These are phyloP conservation scores for Emydocephalus ijimae DNA, from an alignment of 2,113 vertebrate species.

Conservation along the genomic window DNA sequence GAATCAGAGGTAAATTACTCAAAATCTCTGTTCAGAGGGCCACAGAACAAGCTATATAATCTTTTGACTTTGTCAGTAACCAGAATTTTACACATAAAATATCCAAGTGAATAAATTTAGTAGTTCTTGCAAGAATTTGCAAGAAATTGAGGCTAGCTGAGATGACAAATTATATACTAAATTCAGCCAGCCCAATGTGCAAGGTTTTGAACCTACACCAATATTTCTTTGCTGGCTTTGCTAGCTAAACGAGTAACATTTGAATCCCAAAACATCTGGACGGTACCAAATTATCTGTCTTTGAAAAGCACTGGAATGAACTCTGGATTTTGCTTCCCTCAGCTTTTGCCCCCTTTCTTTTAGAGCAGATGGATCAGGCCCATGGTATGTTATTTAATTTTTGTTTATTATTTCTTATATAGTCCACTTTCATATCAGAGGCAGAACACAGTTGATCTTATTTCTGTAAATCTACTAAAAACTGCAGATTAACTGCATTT, in stretches of 20 bases:
- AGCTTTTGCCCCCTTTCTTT: background rate
- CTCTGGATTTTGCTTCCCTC: background rate
- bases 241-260: background rate
- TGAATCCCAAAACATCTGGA: background rate
- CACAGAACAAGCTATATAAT: background rate
- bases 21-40: conserved; percentile 18
- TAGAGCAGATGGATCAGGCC: background rate
- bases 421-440: background rate
- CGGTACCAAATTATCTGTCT: background rate
- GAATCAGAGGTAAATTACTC: conserved; percentile 40
- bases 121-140: background rate
- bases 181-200: background rate
- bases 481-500: background rate
- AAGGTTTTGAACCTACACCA: conserved; percentile 1
- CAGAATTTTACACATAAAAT: conserved; percentile 32
- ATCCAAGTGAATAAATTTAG: conserved; percentile 1
- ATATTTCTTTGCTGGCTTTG: background rate
- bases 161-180: background rate
- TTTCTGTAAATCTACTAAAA: background rate
- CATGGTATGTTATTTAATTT: background rate
- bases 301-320: background rate
- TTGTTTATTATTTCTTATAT: background rate
- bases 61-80: conserved; percentile 16
- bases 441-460: background rate
- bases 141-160: background rate